A percentile compares a stretch with the other conserved stretches of the same genome.
Evolutionary conservation across 2,113 vertebrate genomes (phyloP).

Genomic region (Pseudorasbora parva): DNA sequence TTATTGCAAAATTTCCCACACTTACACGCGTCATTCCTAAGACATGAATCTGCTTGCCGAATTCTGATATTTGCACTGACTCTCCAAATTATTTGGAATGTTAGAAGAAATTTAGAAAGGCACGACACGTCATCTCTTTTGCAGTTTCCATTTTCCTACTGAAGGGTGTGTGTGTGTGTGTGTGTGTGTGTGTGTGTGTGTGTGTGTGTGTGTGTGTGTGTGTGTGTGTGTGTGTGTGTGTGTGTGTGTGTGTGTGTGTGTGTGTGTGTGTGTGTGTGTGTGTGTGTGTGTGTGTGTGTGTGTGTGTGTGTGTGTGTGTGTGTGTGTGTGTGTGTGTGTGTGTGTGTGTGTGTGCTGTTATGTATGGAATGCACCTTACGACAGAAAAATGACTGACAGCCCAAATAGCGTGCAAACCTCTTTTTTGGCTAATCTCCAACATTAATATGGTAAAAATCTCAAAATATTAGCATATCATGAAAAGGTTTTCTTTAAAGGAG

Average conservation of each 20-base stretch:
- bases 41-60: neutral
- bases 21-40: neutral
- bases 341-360: neutral
- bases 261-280: too few species aligned
- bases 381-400: neutral
- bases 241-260: too few species aligned
- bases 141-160: too few species aligned
- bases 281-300: too few species aligned
- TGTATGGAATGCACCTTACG: neutral
- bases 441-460: neutral
- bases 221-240: too few species aligned
- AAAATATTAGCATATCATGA: too few species aligned
- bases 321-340: neutral
- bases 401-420: neutral
- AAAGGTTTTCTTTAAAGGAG: too few species aligned
- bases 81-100: neutral
- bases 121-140: neutral
- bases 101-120: slow-evolving; percentile 12
- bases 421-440: neutral
- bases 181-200: too few species aligned
- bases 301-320: neutral
- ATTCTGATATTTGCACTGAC: neutral
- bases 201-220: neutral
- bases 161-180: too few species aligned
- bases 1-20: neutral